Base-by-base conservation (phyloP, 2,113 vertebrate species). In the Tachysurus vachellii region DNA sequence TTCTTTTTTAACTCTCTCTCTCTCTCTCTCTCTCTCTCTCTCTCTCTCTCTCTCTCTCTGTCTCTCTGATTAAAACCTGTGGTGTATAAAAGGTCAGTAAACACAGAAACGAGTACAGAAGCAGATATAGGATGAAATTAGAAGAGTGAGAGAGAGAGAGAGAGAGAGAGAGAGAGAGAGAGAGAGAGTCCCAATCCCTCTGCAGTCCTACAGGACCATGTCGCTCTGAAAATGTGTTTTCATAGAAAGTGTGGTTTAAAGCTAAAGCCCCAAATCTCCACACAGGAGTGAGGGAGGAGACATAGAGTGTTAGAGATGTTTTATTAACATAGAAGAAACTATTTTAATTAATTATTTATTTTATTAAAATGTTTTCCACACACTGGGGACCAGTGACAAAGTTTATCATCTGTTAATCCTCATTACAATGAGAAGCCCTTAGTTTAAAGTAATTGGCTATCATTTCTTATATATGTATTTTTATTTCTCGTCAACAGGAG, bases 121-220 rank as follows among this genome's bases (percentile, higher is more conserved):
- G 70, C 9, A 23, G 44, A 50, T 21, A 13, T 1, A 3, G 26
- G 73, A 76, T 76, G 31, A 71, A 71, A 42, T 42, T 44, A 16
- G 36, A 11, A 42, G 31, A 36, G 17, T 42, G 36, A 71, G 17
- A 71, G 16, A 42, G 68, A 71, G 31, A 42, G 68, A 71, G 68
- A 71, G 68, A 71, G 68, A 71, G 31, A 42, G 68, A 71, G 68
- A 71, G 68, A 71, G 68, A 71, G 36, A 68, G 66, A 68, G 64
- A 68, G 66, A 68, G n/a, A n/a, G 64, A 66, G 64, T 21, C 56
- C 56, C 56, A 4, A 57, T 57, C 56, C 17, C 7, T 26, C 26
- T 62, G 44, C 44, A 47, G 3, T 47, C 44, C 44, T 47, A 47
- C 44, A 47, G 44, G 44, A 47, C 44, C 44, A 47, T 47, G 44